Base-by-base conservation (phyloP, 2,797 vertebrate genomes). In the Psittacula echo region DNA sequence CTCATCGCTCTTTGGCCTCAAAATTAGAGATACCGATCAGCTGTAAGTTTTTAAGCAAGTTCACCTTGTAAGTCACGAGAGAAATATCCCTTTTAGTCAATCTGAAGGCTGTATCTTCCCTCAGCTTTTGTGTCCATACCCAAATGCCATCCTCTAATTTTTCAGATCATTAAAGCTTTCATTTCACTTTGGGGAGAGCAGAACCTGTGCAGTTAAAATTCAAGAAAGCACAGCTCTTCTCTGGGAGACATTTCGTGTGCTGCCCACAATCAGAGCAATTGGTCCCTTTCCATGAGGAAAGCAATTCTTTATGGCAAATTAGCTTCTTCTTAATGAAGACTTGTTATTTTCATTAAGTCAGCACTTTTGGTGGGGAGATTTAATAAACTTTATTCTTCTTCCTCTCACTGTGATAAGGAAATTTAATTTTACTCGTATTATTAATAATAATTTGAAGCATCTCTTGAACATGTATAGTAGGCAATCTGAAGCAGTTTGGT, bases 371-470 rank as follows among this genome's bases (percentile, higher is more conserved):
- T 76, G 60, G 22, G 53, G 68, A 91, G 54, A 94, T 88, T 91
- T 85, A 95, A 96, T 94, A 94, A 90, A 93, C 29, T 91, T 94
- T 79, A 58, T 95, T 94, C 89, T 93, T 94, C 77, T 91, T 94
- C 67, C 68, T 53, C 67, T 94, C 67, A 53, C 45, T 94, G 32
- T 76, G 74, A 93, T 85, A 94, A 84, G 89, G 37, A 93, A 93
- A 94, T 94, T 94, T 82, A 93, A 94, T 96, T 94, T 94, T 85
- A 74, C 64, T 93, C 1, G 0, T 77, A 50, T 86, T 94, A 90
- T 90, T 93, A 92, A 82, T 70, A 89, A 82, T 68, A 88, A 60
- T 37, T 60, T 84, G 86, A 87, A 81, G 68, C 37, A 66, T 85
- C 71, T 74, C 85, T 86, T 90, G 44, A 85, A 86, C 71, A 61